Conservation (phyloP, 1,140 invertebrate genomes). For the Ips typographus region DNA sequence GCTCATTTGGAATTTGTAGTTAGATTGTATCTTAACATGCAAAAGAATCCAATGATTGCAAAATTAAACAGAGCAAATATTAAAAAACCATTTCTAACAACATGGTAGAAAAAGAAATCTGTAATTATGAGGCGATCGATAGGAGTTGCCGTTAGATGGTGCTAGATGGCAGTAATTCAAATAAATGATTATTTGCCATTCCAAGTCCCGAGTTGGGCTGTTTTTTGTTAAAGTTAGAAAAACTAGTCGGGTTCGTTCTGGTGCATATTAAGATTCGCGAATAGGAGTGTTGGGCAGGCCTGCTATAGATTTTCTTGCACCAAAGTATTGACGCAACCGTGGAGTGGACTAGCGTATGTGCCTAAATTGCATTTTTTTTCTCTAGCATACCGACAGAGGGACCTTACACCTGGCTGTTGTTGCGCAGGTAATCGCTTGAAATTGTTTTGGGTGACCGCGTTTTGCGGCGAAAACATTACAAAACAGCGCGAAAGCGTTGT, state of each 20-base stretch:
- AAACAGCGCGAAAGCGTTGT: slow-evolving; percentile 41
- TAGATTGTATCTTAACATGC: no score
- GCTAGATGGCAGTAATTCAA: slow-evolving; percentile 1
- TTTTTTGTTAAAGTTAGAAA: slow-evolving; percentile 37
- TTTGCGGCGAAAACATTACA: slow-evolving; percentile 25
- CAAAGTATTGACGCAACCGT: slow-evolving; percentile 31
- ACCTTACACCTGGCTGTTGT: slow-evolving; percentile 47
- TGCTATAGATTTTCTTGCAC: slow-evolving; percentile 33
- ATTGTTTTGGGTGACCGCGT: slow-evolving; percentile 41
- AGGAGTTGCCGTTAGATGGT: slow-evolving; percentile 4
- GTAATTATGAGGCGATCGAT: no score
- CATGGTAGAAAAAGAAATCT: no score
- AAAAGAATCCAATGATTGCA: no score
- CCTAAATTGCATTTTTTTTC: slow-evolving; percentile 41
- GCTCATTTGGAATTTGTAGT: no score
- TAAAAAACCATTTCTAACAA: no score
- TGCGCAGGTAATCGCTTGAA: slow-evolving; percentile 48
- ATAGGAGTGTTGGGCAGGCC: slow-evolving; percentile 34
- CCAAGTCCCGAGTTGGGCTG: slow-evolving; percentile 27
- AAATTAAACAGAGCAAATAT: no score
- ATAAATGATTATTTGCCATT: slow-evolving; percentile 28
- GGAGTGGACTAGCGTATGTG: slow-evolving; percentile 7
- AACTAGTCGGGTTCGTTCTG: slow-evolving; percentile 37
- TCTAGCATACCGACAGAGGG: slow-evolving; percentile 48
- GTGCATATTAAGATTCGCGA: slow-evolving; percentile 37